These are phyloP conservation scores for Drosophila tripunctata DNA, from an alignment of 2,888 invertebrate species.

Conservation along the genomic window DNA sequence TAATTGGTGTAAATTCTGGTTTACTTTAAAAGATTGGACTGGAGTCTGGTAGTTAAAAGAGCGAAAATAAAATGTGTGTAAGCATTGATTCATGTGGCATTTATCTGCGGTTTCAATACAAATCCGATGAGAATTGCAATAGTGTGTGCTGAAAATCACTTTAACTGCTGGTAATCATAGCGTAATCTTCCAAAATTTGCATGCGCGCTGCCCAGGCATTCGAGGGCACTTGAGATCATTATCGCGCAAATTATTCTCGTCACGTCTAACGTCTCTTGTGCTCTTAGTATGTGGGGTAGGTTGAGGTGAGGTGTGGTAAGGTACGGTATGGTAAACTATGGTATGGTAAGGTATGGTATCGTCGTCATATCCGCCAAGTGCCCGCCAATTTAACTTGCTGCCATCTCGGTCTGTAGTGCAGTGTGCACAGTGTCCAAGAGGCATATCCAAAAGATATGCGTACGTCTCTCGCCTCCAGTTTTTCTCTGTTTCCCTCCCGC, in stretches of 20 bases:
- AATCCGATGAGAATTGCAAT: constrained; percentile 6
- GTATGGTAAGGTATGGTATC: constrained; percentile 45
- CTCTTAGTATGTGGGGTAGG: neutral
- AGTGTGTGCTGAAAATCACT: constrained; percentile 51
- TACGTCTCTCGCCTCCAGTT: neutral
- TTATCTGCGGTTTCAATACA: constrained; percentile 13
- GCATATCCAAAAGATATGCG: constrained; percentile 19
- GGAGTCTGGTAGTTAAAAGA: neutral
- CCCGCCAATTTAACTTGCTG: constrained; percentile 61
- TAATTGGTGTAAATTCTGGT: neutral
- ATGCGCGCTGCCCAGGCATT: constrained; percentile 73
- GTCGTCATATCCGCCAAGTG: constrained; percentile 48
- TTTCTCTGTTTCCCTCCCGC: neutral
- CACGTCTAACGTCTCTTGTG: constrained; percentile 75
- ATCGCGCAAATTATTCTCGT: constrained; percentile 81
- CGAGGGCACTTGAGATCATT: constrained; percentile 76
- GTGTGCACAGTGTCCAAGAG: constrained; percentile 13
- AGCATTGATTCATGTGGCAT: constrained; percentile 22
- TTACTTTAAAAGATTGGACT: neutral
- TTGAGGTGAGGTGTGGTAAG: neutral
- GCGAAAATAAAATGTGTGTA: constrained; percentile 3
- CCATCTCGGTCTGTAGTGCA: constrained; percentile 12
- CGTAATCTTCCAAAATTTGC: constrained; percentile 82
- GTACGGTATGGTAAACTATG: too few species aligned
- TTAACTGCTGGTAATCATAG: constrained; percentile 81